phyloP scores from a whole-genome alignment of 1,140 invertebrate genomes.

The Caenorhabditis elegans region DNA sequence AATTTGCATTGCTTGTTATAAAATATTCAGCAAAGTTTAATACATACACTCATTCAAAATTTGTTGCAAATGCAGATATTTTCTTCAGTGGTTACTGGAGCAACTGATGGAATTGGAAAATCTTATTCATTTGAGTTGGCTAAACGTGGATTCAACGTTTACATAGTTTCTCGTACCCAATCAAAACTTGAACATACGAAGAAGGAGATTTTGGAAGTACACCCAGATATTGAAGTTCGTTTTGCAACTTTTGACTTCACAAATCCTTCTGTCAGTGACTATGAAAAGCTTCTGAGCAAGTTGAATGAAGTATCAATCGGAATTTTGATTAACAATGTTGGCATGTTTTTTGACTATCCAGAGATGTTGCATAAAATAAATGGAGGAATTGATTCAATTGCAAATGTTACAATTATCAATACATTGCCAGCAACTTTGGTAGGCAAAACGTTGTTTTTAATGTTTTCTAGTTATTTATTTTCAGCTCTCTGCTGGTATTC shows the following conservation, averaged over 20 bases:
- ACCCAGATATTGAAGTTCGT: slow-evolving; percentile 47
- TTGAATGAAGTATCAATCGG: slow-evolving; percentile 58
- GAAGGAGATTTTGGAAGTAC: slow-evolving; percentile 46
- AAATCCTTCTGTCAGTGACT: slow-evolving; percentile 47
- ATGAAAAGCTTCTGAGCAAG: slow-evolving; percentile 46
- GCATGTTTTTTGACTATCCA: slow-evolving; percentile 64
- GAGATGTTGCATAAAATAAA: slow-evolving; percentile 54
- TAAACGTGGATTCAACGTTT: slow-evolving; percentile 55
- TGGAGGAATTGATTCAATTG: slow-evolving; percentile 56
- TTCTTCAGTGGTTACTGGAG: slow-evolving; percentile 63
- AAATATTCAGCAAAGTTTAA: too few species aligned
- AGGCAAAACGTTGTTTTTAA: too few species aligned
- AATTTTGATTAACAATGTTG: slow-evolving; percentile 64
- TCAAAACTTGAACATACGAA: slow-evolving; percentile 55
- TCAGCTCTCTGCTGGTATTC: slow-evolving; percentile 48
- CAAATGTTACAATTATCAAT: slow-evolving; percentile 56
- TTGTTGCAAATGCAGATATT: too few species aligned
- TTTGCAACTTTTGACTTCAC: slow-evolving; percentile 59
- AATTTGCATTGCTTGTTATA: too few species aligned
- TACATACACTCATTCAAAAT: too few species aligned
- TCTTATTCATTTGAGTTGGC: slow-evolving; percentile 62
- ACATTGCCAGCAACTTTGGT: slow-evolving; percentile 46
- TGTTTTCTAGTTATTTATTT: slow-evolving; percentile 17
- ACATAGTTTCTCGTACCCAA: slow-evolving; percentile 57
- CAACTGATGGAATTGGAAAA: slow-evolving; percentile 65